These are phyloP conservation scores for Melierax canorus DNA, from an alignment of 2,113 vertebrate species.

Conservation along the genomic window DNA sequence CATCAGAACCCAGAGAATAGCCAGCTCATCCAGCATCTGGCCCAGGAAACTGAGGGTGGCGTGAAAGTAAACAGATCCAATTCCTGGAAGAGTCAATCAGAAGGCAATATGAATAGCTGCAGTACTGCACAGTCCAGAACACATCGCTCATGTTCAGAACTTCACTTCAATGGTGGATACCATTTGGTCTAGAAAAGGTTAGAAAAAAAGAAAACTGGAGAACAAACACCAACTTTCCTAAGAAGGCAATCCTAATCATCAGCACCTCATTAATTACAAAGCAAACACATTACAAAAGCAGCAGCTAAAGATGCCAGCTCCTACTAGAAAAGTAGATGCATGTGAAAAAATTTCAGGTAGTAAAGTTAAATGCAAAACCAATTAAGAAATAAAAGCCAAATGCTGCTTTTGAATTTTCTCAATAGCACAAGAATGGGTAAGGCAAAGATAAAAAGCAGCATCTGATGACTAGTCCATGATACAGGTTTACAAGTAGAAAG, in stretches of 20 bases:
- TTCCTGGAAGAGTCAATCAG: slow-evolving; percentile 77
- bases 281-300: background rate
- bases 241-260: background rate
- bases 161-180: background rate
- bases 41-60: slow-evolving; percentile 97
- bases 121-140: background rate
- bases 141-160: background rate
- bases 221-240: background rate
- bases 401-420: background rate
- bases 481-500: background rate
- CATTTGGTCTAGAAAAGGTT: background rate
- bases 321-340: background rate
- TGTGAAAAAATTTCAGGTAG: background rate
- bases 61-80: slow-evolving; percentile 96
- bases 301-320: background rate
- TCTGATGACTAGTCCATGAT: background rate
- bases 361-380: background rate
- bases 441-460: background rate
- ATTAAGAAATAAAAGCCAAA: background rate
- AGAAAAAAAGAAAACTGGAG: background rate
- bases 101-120: background rate
- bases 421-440: background rate
- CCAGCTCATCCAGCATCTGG: slow-evolving; percentile 96
- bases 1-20: slow-evolving; percentile 97
- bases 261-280: background rate